Percentiles rank a stretch among this genome's conserved stretches.
Evolutionary conservation across 2,888 invertebrate species (phyloP).

Genomic region (Cryptocephalus moraei): DNA sequence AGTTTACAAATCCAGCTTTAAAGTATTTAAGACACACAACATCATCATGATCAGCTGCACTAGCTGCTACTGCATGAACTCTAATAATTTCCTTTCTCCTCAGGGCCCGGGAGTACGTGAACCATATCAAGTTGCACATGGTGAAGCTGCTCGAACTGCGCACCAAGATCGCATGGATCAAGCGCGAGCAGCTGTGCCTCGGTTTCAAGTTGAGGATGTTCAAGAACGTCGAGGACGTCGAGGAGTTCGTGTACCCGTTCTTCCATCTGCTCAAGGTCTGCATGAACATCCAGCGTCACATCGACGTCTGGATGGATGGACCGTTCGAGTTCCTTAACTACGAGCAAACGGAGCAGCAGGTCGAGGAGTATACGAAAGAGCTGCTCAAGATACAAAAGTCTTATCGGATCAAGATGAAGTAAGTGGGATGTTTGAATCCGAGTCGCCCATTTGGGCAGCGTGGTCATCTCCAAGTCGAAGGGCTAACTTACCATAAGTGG

Average conservation of each 20-base stretch:
- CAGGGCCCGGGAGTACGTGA: slow-evolving; percentile 62
- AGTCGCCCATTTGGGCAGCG: too few species aligned
- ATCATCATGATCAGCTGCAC: too few species aligned
- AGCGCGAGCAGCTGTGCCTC: slow-evolving; percentile 78
- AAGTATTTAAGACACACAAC: too few species aligned
- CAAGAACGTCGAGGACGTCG: slow-evolving; percentile 69
- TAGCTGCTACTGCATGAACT: too few species aligned
- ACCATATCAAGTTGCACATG: slow-evolving; percentile 65
- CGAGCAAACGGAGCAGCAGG: slow-evolving; percentile 64
- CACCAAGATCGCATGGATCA: slow-evolving; percentile 73
- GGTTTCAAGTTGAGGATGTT: slow-evolving; percentile 70
- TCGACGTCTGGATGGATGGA: slow-evolving; percentile 86
- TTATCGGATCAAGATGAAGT: slow-evolving; percentile 56
- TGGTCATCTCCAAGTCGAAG: too few species aligned
- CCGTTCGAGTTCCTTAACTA: slow-evolving; percentile 80
- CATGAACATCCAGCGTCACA: slow-evolving; percentile 67
- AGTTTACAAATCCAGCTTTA: too few species aligned
- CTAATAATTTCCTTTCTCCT: neutral
- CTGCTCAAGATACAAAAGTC: slow-evolving; percentile 69
- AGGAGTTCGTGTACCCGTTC: slow-evolving; percentile 60
- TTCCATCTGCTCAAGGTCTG: slow-evolving; percentile 58
- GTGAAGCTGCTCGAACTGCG: slow-evolving; percentile 66
- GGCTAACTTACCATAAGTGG: too few species aligned
- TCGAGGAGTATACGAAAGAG: slow-evolving; percentile 71
- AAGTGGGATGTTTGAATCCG: too few species aligned